These are phyloP conservation scores for Hylaeus anthracinus DNA, from an alignment of 1,140 invertebrate species.

Conservation along the genomic window DNA sequence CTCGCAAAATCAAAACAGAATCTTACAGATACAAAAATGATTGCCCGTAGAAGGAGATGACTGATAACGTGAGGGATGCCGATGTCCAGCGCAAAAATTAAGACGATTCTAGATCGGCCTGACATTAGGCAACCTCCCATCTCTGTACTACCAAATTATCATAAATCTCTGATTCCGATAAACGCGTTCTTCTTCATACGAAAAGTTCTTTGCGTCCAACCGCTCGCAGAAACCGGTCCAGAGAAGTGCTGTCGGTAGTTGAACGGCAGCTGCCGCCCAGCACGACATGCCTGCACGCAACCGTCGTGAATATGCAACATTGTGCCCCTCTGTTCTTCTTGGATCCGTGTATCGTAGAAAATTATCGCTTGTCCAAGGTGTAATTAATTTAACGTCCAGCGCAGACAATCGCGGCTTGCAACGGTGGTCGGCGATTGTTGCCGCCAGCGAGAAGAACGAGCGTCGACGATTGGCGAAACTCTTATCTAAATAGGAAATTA, in stretches of 20 bases:
- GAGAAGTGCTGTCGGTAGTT: slow-evolving; percentile 28
- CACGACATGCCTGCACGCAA: slow-evolving; percentile 31
- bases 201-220: background rate
- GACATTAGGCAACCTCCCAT: background rate
- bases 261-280: slow-evolving; percentile 36
- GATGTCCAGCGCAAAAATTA: too few relatives aligned
- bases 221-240: slow-evolving; percentile 24
- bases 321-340: background rate
- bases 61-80: too few relatives aligned
- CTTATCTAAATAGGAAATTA: too few relatives aligned
- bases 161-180: slow-evolving; percentile 34
- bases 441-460: background rate
- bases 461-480: too few relatives aligned
- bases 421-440: background rate
- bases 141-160: slow-evolving; percentile 14
- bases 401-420: too few relatives aligned
- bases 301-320: slow-evolving; percentile 16
- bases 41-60: too few relatives aligned
- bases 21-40: too few relatives aligned
- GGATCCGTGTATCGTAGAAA: background rate
- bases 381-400: slow-evolving; percentile 25
- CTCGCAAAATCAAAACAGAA: too few relatives aligned
- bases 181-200: background rate
- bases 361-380: slow-evolving; percentile 12
- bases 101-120: too few relatives aligned